Evolutionary conservation across 2,888 invertebrate species (phyloP), one percentile per base, ranked within the genome.

Genomic region (Rotaria socialis): DNA sequence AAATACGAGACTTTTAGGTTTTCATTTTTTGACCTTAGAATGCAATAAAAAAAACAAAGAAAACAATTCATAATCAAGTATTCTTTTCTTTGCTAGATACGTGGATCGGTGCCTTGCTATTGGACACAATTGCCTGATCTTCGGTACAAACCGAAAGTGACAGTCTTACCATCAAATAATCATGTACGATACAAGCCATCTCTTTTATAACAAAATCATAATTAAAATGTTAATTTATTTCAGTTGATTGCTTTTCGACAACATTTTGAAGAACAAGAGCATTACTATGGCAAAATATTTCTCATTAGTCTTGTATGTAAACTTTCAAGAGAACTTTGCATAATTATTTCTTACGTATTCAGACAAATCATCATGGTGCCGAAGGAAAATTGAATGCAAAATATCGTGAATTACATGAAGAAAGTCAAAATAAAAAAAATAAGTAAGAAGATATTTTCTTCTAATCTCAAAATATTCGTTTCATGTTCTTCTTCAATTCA

Each of bases 81-180:
- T 22, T 22, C 5, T 55, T 2, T 8, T 11, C 6, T 50, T 55
- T 22, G 1, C 22, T 90, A 94, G 93, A 96, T 95, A 0, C 93
- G 99, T 85, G 99, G 99, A 0, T 98, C 98, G 5, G 96, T 97
- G 90, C 97, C 97, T 22, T 92, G 97, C 88, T 95, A 93, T 92
- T 98, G 97, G 98, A 94, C 94, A 74, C 98, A 98, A 92, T 93
- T 94, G 89, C 98, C 99, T 1, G 95, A 97, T 92, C 93, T 99
- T 85, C 91, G 91, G 87, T 94, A 94, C 89, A 92, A 92, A 88
- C 92, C 92, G 19, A 88, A 88, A 85, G 92, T 92, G 6, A 88
- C 89, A 87, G 89, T 91, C 35, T 88, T 87, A 56, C 86, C 89
- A 52, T 87, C 88, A 10, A 85, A 88, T 24, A 89, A 89, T 88